Conservation (phyloP, 2,888 invertebrate species). For the Smittia aterrima region DNA sequence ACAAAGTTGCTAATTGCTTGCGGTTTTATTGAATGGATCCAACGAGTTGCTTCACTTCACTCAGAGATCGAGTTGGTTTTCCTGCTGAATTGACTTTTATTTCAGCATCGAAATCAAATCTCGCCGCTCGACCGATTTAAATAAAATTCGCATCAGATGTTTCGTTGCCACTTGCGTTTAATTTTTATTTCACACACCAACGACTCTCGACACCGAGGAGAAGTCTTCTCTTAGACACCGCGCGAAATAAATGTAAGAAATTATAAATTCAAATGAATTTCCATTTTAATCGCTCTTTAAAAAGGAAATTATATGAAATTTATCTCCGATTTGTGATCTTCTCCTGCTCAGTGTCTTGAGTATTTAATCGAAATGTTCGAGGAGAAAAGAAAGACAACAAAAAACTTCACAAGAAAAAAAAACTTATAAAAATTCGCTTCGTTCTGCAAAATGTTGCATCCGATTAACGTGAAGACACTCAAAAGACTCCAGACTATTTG, state of each 20-base stretch:
- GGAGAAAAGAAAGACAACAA: too few relatives aligned
- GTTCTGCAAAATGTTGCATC: slow-evolving; percentile 36
- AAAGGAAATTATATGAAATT: slow-evolving; percentile 17
- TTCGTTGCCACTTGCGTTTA: slow-evolving; percentile 31
- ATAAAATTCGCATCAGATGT: slow-evolving; percentile 36
- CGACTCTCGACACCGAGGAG: not conserved
- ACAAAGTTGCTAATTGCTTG: not conserved
- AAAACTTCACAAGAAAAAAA: too few relatives aligned
- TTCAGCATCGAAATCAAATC: not conserved
- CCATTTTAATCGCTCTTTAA: slow-evolving; percentile 17
- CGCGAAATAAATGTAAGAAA: slow-evolving; percentile 4
- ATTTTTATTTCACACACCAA: slow-evolving; percentile 14
- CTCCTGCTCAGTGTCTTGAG: not conserved
- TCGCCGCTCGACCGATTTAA: slow-evolving; percentile 15
- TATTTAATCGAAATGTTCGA: not conserved
- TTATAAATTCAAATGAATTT: slow-evolving; percentile 16
- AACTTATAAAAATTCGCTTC: not conserved
- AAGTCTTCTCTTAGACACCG: not conserved
- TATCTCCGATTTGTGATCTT: not conserved
- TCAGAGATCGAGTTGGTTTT: not conserved
- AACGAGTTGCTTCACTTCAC: not conserved
- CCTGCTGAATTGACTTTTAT: not conserved
- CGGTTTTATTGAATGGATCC: too few relatives aligned
- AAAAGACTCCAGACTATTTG: slow-evolving; percentile 19
- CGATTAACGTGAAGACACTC: slow-evolving; percentile 29